Evolutionary conservation across 2,797 vertebrate genomes (phyloP).

Genomic region (Sebastiscus albofasciatus): DNA sequence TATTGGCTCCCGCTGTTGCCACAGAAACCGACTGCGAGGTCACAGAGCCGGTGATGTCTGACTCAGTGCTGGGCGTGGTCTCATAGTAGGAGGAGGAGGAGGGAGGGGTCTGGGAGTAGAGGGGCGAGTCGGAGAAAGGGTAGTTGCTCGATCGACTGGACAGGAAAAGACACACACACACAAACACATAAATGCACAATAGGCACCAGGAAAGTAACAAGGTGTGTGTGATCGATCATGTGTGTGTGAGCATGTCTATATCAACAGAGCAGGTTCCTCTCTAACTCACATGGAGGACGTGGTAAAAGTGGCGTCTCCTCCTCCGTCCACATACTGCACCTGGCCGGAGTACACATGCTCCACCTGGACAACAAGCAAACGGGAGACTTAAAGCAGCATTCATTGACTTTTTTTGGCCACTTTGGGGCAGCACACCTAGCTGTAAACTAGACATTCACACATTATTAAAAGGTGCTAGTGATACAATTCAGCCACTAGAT

Average conservation of each 20-base stretch:
- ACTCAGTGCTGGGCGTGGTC: slow-evolving; percentile 80
- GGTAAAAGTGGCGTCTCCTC: slow-evolving; percentile 81
- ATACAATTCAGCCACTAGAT: too few species aligned
- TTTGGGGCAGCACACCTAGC: background rate
- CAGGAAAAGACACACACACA: background rate
- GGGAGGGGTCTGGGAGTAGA: slow-evolving; percentile 86
- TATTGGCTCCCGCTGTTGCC: slow-evolving; percentile 65
- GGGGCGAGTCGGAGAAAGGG: slow-evolving; percentile 88
- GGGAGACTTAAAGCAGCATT: background rate
- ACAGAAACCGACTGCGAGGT: slow-evolving; percentile 85
- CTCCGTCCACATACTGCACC: slow-evolving; percentile 91
- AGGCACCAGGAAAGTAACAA: background rate
- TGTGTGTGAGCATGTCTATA: background rate
- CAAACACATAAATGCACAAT: background rate
- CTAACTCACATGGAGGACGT: slow-evolving; percentile 86
- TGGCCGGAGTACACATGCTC: slow-evolving; percentile 90
- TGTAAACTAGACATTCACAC: background rate
- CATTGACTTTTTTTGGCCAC: background rate
- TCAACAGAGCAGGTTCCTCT: background rate
- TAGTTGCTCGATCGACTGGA: slow-evolving; percentile 88
- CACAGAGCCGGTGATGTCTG: slow-evolving; percentile 86
- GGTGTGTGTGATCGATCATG: background rate
- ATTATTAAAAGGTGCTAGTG: background rate
- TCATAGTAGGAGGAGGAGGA: slow-evolving; percentile 87
- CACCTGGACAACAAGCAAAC: slow-evolving; percentile 73